Evolutionary conservation across 1,140 invertebrate species (phyloP), one percentile per base, ranked within the genome.

Genomic region (Lordiphosa clarofinis): DNA sequence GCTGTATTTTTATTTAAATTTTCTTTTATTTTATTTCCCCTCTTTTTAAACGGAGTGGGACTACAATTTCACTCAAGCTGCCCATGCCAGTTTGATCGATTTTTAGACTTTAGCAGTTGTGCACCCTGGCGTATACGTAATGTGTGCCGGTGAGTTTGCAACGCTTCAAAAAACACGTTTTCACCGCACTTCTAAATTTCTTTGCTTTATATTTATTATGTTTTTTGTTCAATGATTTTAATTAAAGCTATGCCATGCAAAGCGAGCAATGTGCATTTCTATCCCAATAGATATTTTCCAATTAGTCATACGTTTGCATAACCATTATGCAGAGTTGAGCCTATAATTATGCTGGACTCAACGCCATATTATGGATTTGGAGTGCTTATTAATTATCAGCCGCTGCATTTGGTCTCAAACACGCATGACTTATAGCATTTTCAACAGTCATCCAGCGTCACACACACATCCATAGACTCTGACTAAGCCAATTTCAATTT

Each of bases 301-400:
- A 71, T 75, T 75, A 81, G 61, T 59, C 46, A 36, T 39, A 60
- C 60, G 66, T 79, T 82, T 81, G 75, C 75, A 82, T 75, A 82
- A 81, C 61, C 39, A 36, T 46, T 28, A 36, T 35, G 38, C 40
- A 37, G 47, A 50, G n/a, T 52, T 52, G 40, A 15, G 36, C 13
- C 42, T 52, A 28, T 79, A 66, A 73, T 70, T 66, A 56, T 75
- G 46, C 62, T 44, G 44, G 39, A 61, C 31, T 68, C 46, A 43
- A 37, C 35, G 15, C 49, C 44, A 53, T 66, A 54, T 79, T 70
- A 70, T 69, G 56, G 58, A 72, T 73, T 68, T 60, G 55, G 58
- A 61, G 72, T 56, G 67, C 73, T 76, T 81, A 82, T 81, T 81
- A 81, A 81, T 81, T 81, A 70, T 54, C 28, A 52, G 58, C 52